Evolutionary conservation across 1,140 invertebrate genomes (phyloP), one percentile per base, ranked within the genome.

Genomic region (Tetramorium alpestre): DNA sequence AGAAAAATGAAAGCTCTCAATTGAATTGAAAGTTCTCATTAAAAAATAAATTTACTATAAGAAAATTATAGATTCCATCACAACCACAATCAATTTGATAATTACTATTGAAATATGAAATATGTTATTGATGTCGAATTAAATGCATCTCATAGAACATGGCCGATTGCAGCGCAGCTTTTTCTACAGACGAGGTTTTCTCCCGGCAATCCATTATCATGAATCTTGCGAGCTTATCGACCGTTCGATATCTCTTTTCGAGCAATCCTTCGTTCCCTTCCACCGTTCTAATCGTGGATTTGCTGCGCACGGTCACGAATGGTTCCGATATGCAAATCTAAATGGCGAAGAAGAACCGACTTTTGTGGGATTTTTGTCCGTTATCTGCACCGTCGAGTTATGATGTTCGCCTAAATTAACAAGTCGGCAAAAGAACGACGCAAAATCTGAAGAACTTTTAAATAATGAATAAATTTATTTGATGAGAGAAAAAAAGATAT

Each of bases 271-370:
- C 47, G 77, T 69, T 69, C 49, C 13, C 44, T 41, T n/a, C 10
- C 18, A 22, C 41, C 64, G 25, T 65, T 47, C 67, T 72, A 82
- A 82, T 82, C 67, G 78, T 6, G 11, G 51, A 72, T 72, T 82
- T 82, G 65, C 65, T 51, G 78, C 67, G 38, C 49, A 13, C n/a
- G 47, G 49, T 82, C 78, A 82, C 67, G 78, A 82, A 82, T 51
- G 38, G 7, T 47, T 47, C 25, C 25, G 67, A 82, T 73, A 82
- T 73, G 67, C 65, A 82, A 82, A 82, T 82, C 18, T 72, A 82
- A 82, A 58, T 60, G 49, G 78, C 51, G 41, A 72, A 82, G 38
- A 28, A 38, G 38, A 22, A 22, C 8, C 33, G 33, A 69, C 51
- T 28, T 82, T 82, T 56, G 38, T 47, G 25, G 8, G 67, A 82